Conservation (phyloP, 2,888 invertebrate genomes). For the Cremastobaeus sp. region DNA sequence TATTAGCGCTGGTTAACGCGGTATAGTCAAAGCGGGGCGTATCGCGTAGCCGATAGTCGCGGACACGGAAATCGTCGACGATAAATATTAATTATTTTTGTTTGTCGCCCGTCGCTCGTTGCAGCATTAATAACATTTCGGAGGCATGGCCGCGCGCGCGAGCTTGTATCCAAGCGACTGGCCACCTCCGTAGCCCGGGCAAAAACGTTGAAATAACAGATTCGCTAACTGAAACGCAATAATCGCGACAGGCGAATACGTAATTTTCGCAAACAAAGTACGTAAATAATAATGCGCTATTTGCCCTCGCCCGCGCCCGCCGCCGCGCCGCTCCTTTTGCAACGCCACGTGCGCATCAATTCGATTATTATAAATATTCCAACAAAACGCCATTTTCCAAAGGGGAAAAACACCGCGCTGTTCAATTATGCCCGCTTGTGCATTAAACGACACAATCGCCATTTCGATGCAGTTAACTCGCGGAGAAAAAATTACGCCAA, state of each 20-base stretch:
- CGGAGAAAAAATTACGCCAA: slow-evolving; percentile 25
- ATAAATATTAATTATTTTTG: slow-evolving; percentile 79
- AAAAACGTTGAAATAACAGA: slow-evolving; percentile 77
- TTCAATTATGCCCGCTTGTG: slow-evolving; percentile 38
- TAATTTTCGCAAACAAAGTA: slow-evolving; percentile 78
- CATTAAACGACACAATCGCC: slow-evolving; percentile 36
- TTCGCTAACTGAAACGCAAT: slow-evolving; percentile 76
- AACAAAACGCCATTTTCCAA: slow-evolving; percentile 28
- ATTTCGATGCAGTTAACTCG: slow-evolving; percentile 20
- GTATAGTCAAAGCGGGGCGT: slow-evolving; percentile 63
- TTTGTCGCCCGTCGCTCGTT: slow-evolving; percentile 75
- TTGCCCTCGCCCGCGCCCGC: slow-evolving; percentile 66
- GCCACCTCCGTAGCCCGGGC: slow-evolving; percentile 63
- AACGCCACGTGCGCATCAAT: slow-evolving; percentile 65
- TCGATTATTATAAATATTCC: slow-evolving; percentile 68
- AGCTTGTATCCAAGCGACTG: slow-evolving; percentile 60
- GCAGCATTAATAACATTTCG: slow-evolving; percentile 77
- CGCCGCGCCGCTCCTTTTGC: slow-evolving; percentile 58
- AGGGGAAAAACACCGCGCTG: slow-evolving; percentile 21
- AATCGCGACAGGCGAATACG: slow-evolving; percentile 76
- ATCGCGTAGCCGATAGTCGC: slow-evolving; percentile 66
- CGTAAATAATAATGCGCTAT: slow-evolving; percentile 77
- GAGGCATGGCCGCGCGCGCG: slow-evolving; percentile 66
- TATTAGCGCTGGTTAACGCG: slow-evolving; percentile 60
- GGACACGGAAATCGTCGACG: slow-evolving; percentile 76